Evolutionary conservation across 1,140 invertebrate genomes (phyloP), one percentile per base, ranked within the genome.

Genomic region (Drosophila malerkotliana): DNA sequence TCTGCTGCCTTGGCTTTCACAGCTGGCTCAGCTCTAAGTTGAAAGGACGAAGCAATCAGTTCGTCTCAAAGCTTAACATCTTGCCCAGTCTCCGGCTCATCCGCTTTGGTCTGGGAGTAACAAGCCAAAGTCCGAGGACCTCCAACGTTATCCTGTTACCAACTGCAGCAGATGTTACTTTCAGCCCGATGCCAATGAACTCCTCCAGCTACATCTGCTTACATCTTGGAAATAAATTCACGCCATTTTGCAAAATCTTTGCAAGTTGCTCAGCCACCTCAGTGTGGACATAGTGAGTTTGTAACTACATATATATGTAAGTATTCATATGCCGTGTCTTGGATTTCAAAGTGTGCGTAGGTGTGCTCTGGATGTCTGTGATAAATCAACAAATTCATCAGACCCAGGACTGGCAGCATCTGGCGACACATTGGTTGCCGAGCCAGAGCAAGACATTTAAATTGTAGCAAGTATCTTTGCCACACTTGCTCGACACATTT

Each of bases 361-460:
- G 77, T 80, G 73, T 69, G 61, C 55, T 67, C 28, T 45, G 66
- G 72, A 59, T 78, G 72, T 60, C 63, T 63, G 53, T 61, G 66
- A 88, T 88, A 87, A 87, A 88, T 88, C 83, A 88, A 88, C 72
- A 57, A 83, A 88, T 88, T 87, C 80, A 87, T 81, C 75, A 82
- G 69, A 66, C 62, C 71, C 51, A 53, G 32, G 32, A 60, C 67
- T 52, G 44, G 47, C 78, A 82, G 66, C 83, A 87, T 54, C 57
- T 79, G 75, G 83, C 67, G 48, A 72, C 67, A 72, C 34, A 34
- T 54, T 9, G 56, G 32, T 37, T 21, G 14, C 26, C 12, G 18
- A 48, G 30, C 10, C n/a, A 24, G 12, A 32, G 30, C 10, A 39
- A 49, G 28, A 21, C 52, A 61, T 30, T 72, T 56, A 41, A 54